Evolutionary conservation across 2,113 vertebrate species (phyloP), one percentile per base, ranked within the genome.

Genomic region (Amphiprion ocellaris): DNA sequence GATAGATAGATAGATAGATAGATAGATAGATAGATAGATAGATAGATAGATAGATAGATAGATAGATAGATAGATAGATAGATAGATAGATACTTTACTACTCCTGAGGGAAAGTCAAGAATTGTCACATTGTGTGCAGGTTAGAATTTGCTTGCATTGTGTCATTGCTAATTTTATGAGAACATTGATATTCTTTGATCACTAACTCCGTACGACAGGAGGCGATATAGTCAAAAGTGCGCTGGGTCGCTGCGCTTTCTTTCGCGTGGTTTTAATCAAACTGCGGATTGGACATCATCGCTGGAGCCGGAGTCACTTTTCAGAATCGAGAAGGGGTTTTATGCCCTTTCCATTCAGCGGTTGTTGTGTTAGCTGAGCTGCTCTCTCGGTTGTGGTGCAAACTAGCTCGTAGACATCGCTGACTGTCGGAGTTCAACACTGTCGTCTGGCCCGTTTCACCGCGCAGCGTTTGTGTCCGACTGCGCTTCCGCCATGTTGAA

Each of bases 401-500:
- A 77, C 63, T 52, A 79, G 77, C 76, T 37, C 52, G 11, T 0
- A 65, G 72, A 87, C 74, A 77, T 49, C 39, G 33, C 84, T 15
- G 75, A 60, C 33, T 59, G 69, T 44, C 50, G 85, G 71, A 87
- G 73, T 89, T 86, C 74, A 69, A 69, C 61, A 44, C 59, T 52
- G 62, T 56, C 65, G 77, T 53, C 70, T 58, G 73, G 76, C 56
- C 72, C 62, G 67, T 86, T 88, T 83, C 70, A 73, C 75, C 30
- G 62, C 71, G 79, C 81, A 63, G 76, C 83, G 79, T 92, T 88
- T 79, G 71, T 73, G 84, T 83, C 86, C 82, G 79, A 86, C 83
- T 89, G 87, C 90, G 84, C 92, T 91, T 94, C 93, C 93, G 94
- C 93, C 94, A 94, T 95, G 93, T 95, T 95, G 93, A 93, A 89